Evolutionary conservation across 1,140 invertebrate species (phyloP), one percentile per base, ranked within the genome.

Genomic region (Tetramorium parvispinum): DNA sequence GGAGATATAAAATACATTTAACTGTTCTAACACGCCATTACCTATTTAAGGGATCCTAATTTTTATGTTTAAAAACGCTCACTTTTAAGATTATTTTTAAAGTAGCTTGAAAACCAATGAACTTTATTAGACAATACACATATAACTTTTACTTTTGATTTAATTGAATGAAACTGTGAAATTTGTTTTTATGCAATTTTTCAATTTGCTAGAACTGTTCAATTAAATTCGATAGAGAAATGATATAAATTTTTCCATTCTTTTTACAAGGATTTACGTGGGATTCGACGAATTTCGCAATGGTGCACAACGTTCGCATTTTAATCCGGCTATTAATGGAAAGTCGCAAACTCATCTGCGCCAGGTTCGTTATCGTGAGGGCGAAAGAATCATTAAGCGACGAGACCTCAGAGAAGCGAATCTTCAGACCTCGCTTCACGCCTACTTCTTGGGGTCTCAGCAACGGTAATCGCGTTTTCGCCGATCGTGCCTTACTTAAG

Each of bases 381-480:
- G 66, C 79, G 53, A 82, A 32, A 53, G 68, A 59, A 78, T 63
- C 21, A 76, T 89, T 61, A 43, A 68, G 51, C 49, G 40, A 49
- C 32, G 27, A 68, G 24, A 59, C 3, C 24, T 78, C 63, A 40
- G 59, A 51, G 51, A 57, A 65, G 57, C 43, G 66, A 86, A 85
- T 51, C 68, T 83, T 83, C 78, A 75, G 53, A 77, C 27, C 24
- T 66, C 11, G 13, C 46, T 81, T 70, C 78, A 55, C 13, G 27
- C 21, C 24, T 59, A 63, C 43, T 53, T 27, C 66, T 65, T 37
- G 16, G 27, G 78, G 49, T 76, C 73, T 73, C 46, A 10, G 24
- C 40, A 24, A 55, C 73, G 61, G 21, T 90, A 90, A 90, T 90
- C 55, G 71, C 49, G 51, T 87, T 90, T 78, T 81, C 79, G 70